Conservation (phyloP, 2,888 invertebrate genomes). For the Drosophila buzzatii region DNA sequence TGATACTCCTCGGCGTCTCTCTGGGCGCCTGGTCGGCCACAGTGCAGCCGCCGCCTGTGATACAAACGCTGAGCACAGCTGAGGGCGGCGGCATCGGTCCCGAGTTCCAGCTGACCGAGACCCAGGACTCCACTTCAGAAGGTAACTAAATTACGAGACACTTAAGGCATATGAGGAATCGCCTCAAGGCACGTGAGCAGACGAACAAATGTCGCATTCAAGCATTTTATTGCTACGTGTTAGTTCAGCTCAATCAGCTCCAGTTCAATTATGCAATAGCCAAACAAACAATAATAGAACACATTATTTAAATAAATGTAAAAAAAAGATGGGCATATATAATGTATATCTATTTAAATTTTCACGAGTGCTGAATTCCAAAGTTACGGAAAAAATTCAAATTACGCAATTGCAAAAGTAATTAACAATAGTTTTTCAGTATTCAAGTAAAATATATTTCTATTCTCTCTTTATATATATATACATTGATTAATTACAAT, state of each 20-base stretch:
- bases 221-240: conserved; percentile 43
- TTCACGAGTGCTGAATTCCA: not conserved
- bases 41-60: conserved; percentile 69
- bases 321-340: not conserved
- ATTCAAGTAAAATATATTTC: not conserved
- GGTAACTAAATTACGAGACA: conserved; percentile 39
- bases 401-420: conserved; percentile 1
- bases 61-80: conserved; percentile 67
- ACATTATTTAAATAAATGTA: not conserved
- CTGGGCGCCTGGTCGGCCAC: conserved; percentile 55
- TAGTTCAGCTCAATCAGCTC: conserved; percentile 32
- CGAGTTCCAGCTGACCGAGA: conserved; percentile 49
- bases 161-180: not conserved
- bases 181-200: conserved; percentile 16
- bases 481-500: not conserved
- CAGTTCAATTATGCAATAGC: conserved; percentile 42
- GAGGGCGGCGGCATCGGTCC: conserved; percentile 76
- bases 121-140: conserved; percentile 50
- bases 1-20: conserved; percentile 25
- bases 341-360: not conserved
- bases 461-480: not conserved
- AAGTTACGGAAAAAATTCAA: not conserved
- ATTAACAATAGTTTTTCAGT: not conserved
- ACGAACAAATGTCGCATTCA: conserved; percentile 31
- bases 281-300: not conserved